A percentile compares a stretch with the other conserved stretches of the same genome.
These are phyloP conservation scores for Drosophila varians DNA, from an alignment of 1,140 invertebrate species.

Conservation along the genomic window DNA sequence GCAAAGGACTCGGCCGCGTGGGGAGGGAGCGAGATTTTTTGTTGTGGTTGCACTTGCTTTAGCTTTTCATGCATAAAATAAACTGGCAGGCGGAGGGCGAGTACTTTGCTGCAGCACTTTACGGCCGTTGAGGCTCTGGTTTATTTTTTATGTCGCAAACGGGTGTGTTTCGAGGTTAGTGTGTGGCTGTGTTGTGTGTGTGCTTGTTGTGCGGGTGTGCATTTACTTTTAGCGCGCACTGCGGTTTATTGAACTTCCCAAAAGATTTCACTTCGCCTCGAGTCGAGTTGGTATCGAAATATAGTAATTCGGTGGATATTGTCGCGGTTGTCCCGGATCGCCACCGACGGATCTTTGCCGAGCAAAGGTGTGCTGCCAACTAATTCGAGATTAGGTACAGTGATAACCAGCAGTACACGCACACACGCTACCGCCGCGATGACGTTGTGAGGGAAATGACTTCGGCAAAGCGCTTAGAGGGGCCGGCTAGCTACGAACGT, in stretches of 20 bases:
- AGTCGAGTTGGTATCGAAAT: no score
- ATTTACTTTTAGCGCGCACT: conserved; percentile 59
- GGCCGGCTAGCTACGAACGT: conserved; percentile 15
- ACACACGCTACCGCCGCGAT: conserved; percentile 17
- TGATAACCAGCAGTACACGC: conserved; percentile 1
- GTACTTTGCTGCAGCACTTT: conserved; percentile 58
- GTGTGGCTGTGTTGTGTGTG: conserved; percentile 11
- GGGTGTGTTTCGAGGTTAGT: background rate
- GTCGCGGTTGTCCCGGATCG: background rate
- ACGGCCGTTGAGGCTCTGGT: conserved; percentile 54
- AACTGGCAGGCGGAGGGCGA: background rate
- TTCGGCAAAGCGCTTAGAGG: conserved; percentile 9
- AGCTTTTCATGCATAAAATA: conserved; percentile 71
- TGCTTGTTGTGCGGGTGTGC: conserved; percentile 15
- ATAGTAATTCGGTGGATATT: background rate
- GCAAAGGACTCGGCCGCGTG: conserved; percentile 25
- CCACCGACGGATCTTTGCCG: conserved; percentile 3
- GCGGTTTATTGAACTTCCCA: conserved; percentile 25
- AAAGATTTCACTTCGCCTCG: conserved; percentile 1
- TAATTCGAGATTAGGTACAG: conserved; percentile 17
- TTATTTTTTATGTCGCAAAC: conserved; percentile 18
- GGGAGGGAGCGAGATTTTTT: conserved; percentile 39
- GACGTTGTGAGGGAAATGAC: conserved; percentile 7
- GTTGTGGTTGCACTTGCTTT: conserved; percentile 56
- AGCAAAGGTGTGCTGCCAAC: conserved; percentile 5